Conservation (phyloP, 2,888 invertebrate species). For the Andrena bicolor region DNA sequence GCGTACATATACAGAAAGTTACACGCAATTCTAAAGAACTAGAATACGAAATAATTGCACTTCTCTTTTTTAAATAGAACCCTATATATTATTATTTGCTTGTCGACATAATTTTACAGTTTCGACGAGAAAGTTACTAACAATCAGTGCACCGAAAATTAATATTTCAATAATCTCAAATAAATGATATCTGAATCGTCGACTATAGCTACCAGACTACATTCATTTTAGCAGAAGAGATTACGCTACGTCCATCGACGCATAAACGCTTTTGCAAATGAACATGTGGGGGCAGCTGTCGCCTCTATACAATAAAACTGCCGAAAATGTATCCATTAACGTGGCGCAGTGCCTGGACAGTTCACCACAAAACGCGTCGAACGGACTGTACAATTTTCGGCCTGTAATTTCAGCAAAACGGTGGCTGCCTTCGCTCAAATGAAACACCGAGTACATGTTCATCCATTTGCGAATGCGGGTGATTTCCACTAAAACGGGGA, state of each 20-base stretch:
- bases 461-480: constrained; percentile 23
- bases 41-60: too few relatives aligned
- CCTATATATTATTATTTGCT: too few relatives aligned
- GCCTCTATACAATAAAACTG: constrained; percentile 17
- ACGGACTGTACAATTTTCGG: constrained; percentile 19
- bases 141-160: not conserved
- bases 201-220: too few relatives aligned
- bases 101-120: too few relatives aligned
- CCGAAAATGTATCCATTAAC: constrained; percentile 44
- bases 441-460: constrained; percentile 16
- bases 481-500: constrained; percentile 14
- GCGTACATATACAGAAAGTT: too few relatives aligned
- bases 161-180: not conserved
- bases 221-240: not conserved
- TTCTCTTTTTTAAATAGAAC: too few relatives aligned
- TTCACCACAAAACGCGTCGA: constrained; percentile 51
- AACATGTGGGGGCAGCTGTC: constrained; percentile 12
- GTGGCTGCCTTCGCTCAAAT: constrained; percentile 27
- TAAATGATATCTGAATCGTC: not conserved
- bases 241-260: not conserved
- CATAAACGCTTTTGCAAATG: constrained; percentile 35
- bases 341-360: constrained; percentile 9
- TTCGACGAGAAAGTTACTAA: too few relatives aligned
- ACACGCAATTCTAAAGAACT: too few relatives aligned
- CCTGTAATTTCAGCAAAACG: constrained; percentile 34